Evolutionary conservation across 2,797 vertebrate species (phyloP), one percentile per base, ranked within the genome.

Genomic region (Triplophysa bombifrons): DNA sequence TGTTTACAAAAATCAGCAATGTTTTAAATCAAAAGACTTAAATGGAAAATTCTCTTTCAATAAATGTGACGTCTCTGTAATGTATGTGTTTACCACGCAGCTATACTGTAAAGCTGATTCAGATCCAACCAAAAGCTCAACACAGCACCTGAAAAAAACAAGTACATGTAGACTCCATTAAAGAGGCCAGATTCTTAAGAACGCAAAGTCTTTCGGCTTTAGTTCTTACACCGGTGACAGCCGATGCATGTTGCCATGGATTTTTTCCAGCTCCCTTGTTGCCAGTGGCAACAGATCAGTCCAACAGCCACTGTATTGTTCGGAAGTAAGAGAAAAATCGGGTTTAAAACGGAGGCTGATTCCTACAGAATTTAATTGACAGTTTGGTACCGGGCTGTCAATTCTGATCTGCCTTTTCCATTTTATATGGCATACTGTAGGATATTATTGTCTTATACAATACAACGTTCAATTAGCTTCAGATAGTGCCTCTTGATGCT

Each of bases 281-380:
- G 84, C 85, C 76, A 85, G 25, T 83, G 83, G 85, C 85, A 86
- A 86, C 85, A 83, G 85, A 82, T 80, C 78, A 77, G 84, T 81
- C 81, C 82, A 75, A 75, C 74, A 84, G 82, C 69, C 82, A 46
- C 72, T 76, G 77, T 71, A 78, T 80, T 82, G 80, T 86, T 85
- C 74, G 60, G 65, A 65, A 61, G 50, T 67, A 68, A 58, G 74
- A 64, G 65, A 80, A 60, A 22, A 69, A 73, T 66, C 67, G 7
- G 44, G 68, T 50, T 84, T 72, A 74, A 84, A 82, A 74, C 8
- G 14, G 25, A 78, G 56, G 17, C 56, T 71, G 60, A 65, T 74
- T 81, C 79, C 56, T n/a, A 30, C n/a, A 71, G 41, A 50, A 69
- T 60, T 55, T 77, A 80, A 74, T 83, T 71, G 81, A 74, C 76